phyloP scores from a whole-genome alignment of 2,113 vertebrate species.

The Jaculus jaculus region DNA sequence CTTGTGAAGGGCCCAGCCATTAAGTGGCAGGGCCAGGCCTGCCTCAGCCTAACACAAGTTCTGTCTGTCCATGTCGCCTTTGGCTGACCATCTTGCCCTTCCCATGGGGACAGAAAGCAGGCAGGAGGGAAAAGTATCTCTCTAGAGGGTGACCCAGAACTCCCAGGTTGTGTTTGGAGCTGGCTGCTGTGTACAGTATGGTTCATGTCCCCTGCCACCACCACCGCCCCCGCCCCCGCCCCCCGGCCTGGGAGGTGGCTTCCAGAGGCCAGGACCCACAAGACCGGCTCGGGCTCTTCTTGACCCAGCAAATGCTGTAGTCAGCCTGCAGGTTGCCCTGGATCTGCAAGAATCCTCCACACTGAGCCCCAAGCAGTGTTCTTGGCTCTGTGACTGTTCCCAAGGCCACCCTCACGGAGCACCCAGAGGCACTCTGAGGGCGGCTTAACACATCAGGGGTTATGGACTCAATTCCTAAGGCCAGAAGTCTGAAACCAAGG shows the following conservation, averaged over 20 bases:
- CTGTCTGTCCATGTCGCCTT: accelerated
- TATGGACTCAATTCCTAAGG: neutral
- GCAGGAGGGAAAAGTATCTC: neutral
- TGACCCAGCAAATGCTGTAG: neutral
- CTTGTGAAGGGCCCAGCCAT: neutral
- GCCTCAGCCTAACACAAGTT: no score
- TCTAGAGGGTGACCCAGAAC: neutral
- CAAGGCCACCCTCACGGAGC: neutral
- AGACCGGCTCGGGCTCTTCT: neutral
- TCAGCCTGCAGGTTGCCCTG: neutral
- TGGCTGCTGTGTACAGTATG: neutral
- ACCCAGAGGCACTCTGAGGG: no score
- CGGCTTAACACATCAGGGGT: neutral
- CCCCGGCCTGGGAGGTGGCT: accelerated
- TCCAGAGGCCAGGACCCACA: no score
- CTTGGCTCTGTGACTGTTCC: neutral
- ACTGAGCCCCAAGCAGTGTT: neutral
- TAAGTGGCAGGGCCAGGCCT: neutral
- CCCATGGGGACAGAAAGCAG: neutral
- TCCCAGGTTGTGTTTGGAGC: neutral
- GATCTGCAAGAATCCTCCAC: accelerated
- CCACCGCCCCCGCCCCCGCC: no score
- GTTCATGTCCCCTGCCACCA: accelerated
- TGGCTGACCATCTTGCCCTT: neutral
- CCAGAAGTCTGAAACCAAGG: neutral